These are phyloP conservation scores for Netelia fuscicornis DNA, from an alignment of 2,888 invertebrate genomes.

Conservation along the genomic window DNA sequence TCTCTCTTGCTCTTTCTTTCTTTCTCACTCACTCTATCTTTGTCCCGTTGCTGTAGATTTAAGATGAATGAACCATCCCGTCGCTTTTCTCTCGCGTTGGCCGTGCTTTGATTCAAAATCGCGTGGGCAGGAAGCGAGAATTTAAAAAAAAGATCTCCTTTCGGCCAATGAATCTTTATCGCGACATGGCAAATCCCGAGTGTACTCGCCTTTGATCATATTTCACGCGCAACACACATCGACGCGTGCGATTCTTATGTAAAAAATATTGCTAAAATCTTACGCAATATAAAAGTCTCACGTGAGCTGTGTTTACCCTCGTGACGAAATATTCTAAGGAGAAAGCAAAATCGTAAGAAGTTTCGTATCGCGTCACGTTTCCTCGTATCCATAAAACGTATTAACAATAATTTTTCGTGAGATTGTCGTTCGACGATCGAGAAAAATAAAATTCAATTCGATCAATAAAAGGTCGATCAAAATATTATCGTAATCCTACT, in stretches of 20 bases:
- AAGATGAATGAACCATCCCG: constrained; percentile 59
- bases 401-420: too few species aligned
- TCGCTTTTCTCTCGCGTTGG: constrained; percentile 13
- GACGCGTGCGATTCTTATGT: constrained; percentile 4
- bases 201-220: not conserved
- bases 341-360: not conserved
- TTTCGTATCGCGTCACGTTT: constrained; percentile 8
- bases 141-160: not conserved
- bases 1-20: constrained; percentile 4
- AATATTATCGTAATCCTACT: too few species aligned
- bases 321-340: constrained; percentile 39
- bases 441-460: too few species aligned
- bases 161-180: constrained; percentile 18
- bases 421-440: too few species aligned
- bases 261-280: constrained; percentile 33
- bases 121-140: not conserved
- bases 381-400: not conserved
- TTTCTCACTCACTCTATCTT: constrained; percentile 9
- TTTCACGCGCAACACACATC: not conserved
- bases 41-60: not conserved
- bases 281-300: constrained; percentile 46
- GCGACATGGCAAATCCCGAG: constrained; percentile 6
- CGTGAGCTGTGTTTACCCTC: constrained; percentile 14
- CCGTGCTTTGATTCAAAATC: not conserved
- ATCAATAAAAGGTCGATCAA: too few species aligned